Conservation (phyloP, 2,113 vertebrate genomes). For the Progne subis region DNA sequence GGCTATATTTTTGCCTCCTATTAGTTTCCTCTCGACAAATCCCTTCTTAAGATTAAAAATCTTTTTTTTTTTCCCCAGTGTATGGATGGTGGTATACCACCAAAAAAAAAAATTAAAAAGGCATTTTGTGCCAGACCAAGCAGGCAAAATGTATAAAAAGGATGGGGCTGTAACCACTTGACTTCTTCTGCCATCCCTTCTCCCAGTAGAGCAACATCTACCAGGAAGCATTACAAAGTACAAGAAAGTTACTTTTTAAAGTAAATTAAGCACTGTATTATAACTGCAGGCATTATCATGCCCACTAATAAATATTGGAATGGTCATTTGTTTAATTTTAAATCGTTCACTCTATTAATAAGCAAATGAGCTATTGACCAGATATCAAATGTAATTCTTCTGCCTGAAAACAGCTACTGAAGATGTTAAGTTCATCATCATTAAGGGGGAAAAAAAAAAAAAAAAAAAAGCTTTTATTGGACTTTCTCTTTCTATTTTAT, state of each 20-base stretch:
- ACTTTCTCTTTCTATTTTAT: slow-evolving; percentile 61
- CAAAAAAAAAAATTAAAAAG: too few species aligned
- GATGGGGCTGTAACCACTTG: neutral
- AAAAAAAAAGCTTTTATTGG: slow-evolving; percentile 64
- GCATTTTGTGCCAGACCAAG: neutral
- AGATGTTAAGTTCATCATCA: slow-evolving; percentile 50
- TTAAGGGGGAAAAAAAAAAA: slow-evolving; percentile 10
- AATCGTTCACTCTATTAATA: slow-evolving; percentile 38
- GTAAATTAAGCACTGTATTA: neutral
- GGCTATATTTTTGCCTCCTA: neutral
- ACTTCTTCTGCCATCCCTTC: neutral
- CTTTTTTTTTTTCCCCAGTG: rapidly evolving
- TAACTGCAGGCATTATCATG: neutral
- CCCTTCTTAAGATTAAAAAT: neutral
- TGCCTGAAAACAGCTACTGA: neutral
- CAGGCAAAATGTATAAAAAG: neutral
- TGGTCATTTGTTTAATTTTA: slow-evolving; percentile 24
- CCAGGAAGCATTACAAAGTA: neutral
- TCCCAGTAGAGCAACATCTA: neutral
- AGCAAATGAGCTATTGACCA: slow-evolving; percentile 41
- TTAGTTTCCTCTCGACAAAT: neutral
- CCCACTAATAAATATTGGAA: neutral
- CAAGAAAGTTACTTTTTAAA: neutral
- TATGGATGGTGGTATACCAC: rapidly evolving
- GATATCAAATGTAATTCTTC: slow-evolving; percentile 9